Percentiles rank a stretch among this genome's conserved stretches.
Conservation (phyloP, 1,140 invertebrate genomes). For the Choristoneura fumiferana region DNA sequence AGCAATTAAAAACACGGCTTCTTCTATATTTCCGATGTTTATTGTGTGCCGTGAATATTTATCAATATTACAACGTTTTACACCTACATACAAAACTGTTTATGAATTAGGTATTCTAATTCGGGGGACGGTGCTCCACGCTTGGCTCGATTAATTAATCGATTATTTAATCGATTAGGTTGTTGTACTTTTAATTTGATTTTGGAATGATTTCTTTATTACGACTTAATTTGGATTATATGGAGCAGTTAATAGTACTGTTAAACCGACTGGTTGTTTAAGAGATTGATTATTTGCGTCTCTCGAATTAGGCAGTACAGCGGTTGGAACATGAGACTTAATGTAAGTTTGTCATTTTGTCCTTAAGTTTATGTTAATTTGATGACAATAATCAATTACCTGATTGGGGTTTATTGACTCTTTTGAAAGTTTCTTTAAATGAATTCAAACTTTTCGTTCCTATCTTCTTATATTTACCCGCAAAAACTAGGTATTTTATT, state of each 20-base stretch:
- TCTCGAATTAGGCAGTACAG: not conserved
- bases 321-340: not conserved
- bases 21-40: conserved; percentile 18
- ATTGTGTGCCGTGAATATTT: conserved; percentile 6
- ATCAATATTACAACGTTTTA: conserved; percentile 19
- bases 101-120: conserved; percentile 18
- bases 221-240: conserved; percentile 12
- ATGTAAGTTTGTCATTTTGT: not conserved
- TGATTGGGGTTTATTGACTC: no score
- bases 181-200: conserved; percentile 18
- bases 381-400: no score
- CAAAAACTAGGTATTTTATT: no score
- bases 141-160: conserved; percentile 18
- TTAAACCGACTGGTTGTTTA: conserved; percentile 4
- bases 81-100: conserved; percentile 10
- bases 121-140: not conserved
- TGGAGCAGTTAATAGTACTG: not conserved
- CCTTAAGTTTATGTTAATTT: not conserved
- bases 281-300: not conserved
- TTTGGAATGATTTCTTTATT: conserved; percentile 19
- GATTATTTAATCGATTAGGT: conserved; percentile 16
- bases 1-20: conserved; percentile 20
- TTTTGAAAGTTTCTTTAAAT: no score
- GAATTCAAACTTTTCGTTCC: no score
- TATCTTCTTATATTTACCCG: no score